These are phyloP conservation scores for Melieria omissa DNA, from an alignment of 2,888 invertebrate species.

Conservation along the genomic window DNA sequence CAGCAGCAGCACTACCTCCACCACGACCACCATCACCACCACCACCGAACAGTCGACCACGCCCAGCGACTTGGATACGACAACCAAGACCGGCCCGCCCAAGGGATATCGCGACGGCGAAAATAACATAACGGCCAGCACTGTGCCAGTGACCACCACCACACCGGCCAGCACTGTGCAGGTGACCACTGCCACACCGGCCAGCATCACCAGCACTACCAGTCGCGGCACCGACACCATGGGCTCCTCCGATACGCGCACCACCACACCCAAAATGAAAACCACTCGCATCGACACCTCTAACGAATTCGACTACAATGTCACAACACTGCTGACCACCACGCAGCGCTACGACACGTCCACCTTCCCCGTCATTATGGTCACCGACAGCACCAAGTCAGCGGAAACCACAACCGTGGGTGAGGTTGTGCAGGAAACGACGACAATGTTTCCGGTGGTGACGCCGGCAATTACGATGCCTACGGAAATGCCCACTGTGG, in stretches of 20 bases:
- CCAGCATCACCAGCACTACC: constrained; percentile 37
- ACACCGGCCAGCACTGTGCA: constrained; percentile 32
- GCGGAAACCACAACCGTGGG: constrained; percentile 44
- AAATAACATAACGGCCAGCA: constrained; percentile 63
- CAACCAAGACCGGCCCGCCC: constrained; percentile 59
- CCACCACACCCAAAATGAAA: constrained; percentile 59
- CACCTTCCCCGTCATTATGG: constrained; percentile 46
- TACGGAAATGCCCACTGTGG: constrained; percentile 52
- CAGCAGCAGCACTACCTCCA: constrained; percentile 38
- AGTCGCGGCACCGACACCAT: constrained; percentile 48
- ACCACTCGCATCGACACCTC: constrained; percentile 65
- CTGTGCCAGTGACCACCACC: constrained; percentile 43
- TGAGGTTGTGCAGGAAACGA: constrained; percentile 36
- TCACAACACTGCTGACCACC: constrained; percentile 50
- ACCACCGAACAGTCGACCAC: constrained; percentile 39
- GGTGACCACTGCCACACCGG: constrained; percentile 7
- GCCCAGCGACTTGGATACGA: constrained; percentile 46
- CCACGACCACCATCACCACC: constrained; percentile 38
- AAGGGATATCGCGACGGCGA: constrained; percentile 66
- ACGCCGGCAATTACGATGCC: constrained; percentile 45
- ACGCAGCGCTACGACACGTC: constrained; percentile 48
- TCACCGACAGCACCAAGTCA: constrained; percentile 37
- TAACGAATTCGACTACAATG: constrained; percentile 55
- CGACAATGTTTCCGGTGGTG: constrained; percentile 48
- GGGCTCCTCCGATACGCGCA: constrained; percentile 50